phyloP scores from a whole-genome alignment of 2,888 invertebrate species.

The Cybosia mesomella region DNA sequence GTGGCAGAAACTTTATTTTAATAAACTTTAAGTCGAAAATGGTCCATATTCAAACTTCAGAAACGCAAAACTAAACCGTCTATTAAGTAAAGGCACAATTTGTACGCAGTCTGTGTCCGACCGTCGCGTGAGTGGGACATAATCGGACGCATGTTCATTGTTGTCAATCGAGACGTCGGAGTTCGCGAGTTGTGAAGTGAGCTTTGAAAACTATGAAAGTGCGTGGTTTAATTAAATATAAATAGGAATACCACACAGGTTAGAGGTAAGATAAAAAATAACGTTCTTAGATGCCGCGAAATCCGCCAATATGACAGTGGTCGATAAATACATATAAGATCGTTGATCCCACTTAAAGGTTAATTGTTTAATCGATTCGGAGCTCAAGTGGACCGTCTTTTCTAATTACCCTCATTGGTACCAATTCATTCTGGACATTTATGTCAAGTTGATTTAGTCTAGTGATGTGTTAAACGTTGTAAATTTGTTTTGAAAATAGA shows the following conservation, averaged over 20 bases:
- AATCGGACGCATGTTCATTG: conserved; percentile 37
- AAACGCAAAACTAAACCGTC: conserved; percentile 52
- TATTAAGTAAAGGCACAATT: conserved; percentile 52
- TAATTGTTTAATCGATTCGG: conserved; percentile 74
- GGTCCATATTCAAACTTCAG: conserved; percentile 42
- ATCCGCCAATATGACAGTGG: conserved; percentile 62
- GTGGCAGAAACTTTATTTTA: conserved; percentile 35
- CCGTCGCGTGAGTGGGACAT: conserved; percentile 58
- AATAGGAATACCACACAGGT: conserved; percentile 33
- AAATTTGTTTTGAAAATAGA: conserved; percentile 5
- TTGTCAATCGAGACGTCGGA: conserved; percentile 47
- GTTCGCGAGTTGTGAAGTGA: conserved; percentile 65
- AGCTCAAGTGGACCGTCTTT: conserved; percentile 58
- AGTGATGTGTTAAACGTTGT: neutral
- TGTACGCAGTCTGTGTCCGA: conserved; percentile 64
- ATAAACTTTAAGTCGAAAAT: conserved; percentile 51
- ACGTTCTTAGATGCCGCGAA: conserved; percentile 64
- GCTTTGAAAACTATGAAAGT: conserved; percentile 59
- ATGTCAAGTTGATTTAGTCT: neutral
- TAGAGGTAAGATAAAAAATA: conserved; percentile 51
- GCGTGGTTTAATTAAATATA: conserved; percentile 52
- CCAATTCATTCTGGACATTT: conserved; percentile 30
- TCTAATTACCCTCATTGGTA: conserved; percentile 43
- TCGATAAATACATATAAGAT: conserved; percentile 66
- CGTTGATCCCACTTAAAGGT: conserved; percentile 80